Conservation (phyloP, 2,888 invertebrate genomes). For the Hofmannophila pseudospretella region DNA sequence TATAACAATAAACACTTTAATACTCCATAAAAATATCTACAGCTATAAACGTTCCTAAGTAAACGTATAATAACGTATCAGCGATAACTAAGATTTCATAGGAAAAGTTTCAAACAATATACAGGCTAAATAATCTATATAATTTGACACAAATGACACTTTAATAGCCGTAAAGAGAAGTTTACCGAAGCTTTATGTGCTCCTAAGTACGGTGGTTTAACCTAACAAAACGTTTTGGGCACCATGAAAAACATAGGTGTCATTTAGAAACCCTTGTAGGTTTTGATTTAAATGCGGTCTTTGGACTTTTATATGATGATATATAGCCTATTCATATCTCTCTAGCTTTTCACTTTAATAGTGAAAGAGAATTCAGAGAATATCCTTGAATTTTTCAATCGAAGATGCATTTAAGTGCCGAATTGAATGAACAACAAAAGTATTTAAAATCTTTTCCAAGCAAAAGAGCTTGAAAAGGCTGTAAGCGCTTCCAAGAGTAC, state of each 20-base stretch:
- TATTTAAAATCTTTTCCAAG: background rate
- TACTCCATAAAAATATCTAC: no score
- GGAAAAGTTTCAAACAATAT: no score
- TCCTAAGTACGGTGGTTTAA: constrained; percentile 29
- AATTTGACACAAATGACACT: constrained; percentile 32
- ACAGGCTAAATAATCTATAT: constrained; percentile 24
- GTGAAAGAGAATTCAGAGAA: no score
- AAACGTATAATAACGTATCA: no score
- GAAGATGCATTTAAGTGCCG: no score
- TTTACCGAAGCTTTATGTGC: constrained; percentile 32
- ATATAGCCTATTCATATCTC: no score
- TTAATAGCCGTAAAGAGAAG: constrained; percentile 35
- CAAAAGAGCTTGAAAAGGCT: constrained; percentile 1
- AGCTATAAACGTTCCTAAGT: no score
- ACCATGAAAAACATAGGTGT: constrained; percentile 17
- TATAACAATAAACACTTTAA: no score
- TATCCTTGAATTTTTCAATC: no score
- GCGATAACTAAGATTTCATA: no score
- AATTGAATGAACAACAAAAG: constrained; percentile 2
- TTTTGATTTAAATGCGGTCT: constrained; percentile 2
- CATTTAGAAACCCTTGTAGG: constrained; percentile 13
- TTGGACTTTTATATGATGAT: no score
- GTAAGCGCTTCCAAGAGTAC: constrained; percentile 35
- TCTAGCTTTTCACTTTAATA: no score
- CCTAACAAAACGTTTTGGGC: constrained; percentile 34